Percentiles rank a stretch among this genome's conserved stretches.
These are phyloP conservation scores for Thunnus albacares DNA, from an alignment of 2,797 vertebrate genomes.

Conservation along the genomic window DNA sequence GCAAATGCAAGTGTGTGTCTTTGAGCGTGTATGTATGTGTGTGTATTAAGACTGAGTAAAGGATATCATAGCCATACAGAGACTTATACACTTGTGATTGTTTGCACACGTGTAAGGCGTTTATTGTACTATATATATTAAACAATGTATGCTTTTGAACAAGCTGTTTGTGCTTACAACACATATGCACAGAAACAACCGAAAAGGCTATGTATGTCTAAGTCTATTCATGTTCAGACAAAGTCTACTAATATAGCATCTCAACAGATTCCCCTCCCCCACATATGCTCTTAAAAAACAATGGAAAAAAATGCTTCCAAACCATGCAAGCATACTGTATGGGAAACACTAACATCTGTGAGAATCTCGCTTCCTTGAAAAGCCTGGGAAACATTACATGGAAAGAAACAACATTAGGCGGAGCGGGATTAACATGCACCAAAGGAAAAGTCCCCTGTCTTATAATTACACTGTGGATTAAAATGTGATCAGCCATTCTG, in stretches of 20 bases:
- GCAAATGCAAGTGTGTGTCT: slow-evolving; percentile 72
- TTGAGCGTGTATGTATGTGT: slow-evolving; percentile 1
- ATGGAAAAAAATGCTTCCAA: slow-evolving; percentile 23
- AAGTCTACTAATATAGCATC: slow-evolving; percentile 25
- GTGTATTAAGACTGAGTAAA: slow-evolving; percentile 34
- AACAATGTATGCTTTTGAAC: slow-evolving; percentile 17
- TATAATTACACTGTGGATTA: slow-evolving; percentile 67
- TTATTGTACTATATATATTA: neutral
- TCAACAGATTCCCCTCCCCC: slow-evolving; percentile 18
- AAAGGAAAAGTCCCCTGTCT: slow-evolving; percentile 48
- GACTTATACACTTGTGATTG: slow-evolving; percentile 28
- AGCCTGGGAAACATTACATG: slow-evolving; percentile 56
- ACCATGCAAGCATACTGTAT: slow-evolving; percentile 15
- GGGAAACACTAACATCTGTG: slow-evolving; percentile 41
- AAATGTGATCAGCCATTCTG: slow-evolving; percentile 56
- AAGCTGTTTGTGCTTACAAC: neutral
- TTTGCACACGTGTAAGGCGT: slow-evolving; percentile 30
- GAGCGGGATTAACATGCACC: slow-evolving; percentile 53
- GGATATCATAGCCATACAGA: slow-evolving; percentile 22
- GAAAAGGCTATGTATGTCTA: neutral
- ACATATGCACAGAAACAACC: neutral
- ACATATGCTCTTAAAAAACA: slow-evolving; percentile 29
- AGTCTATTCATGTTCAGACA: slow-evolving; percentile 5
- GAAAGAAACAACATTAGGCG: slow-evolving; percentile 13
- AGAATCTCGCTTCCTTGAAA: slow-evolving; percentile 68